Evolutionary conservation across 1,140 invertebrate genomes (phyloP), one percentile per base, ranked within the genome.

Genomic region (Melipona quadrifasciata): DNA sequence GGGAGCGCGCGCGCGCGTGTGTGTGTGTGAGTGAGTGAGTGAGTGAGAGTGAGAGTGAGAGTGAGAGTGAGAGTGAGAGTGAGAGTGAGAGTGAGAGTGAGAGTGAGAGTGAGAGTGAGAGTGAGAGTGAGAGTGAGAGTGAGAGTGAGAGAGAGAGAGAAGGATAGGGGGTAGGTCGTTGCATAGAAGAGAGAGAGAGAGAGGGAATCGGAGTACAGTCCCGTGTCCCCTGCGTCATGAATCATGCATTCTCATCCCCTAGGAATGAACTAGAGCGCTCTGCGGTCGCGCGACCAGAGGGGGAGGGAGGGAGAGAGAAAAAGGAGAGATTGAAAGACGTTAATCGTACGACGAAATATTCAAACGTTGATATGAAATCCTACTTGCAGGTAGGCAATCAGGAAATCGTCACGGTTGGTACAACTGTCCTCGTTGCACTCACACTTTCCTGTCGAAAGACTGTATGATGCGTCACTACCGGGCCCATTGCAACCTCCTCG

Each of bases 191-290:
- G 83, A 55, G 80, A 87, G 72, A 90, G 83, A 82, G 72, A 90
- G 83, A 82, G 83, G 51, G 78, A 87, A 90, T 91, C 85, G 88
- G 89, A 89, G 88, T 82, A 89, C 90, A 82, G 87, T 88, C 51
- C 76, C 75, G 76, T 89, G 88, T 91, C 86, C 87, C 89, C 81
- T 51, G 89, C 88, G 90, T 92, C 92, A 93, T 93, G 93, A 94
- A 94, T 94, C 93, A 93, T 93, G 90, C 92, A 93, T 92, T 90
- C 86, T 85, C 83, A 84, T 86, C 75, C 85, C 86, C 82, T 55
- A 88, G 74, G 78, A 90, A 82, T 76, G 86, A 90, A 90, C 86
- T 90, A 80, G 87, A 91, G 87, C 90, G 82, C 80, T 86, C 73
- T 86, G 75, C 73, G 82, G 84, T 87, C 80, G 76, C 83, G 83